A percentile compares a stretch with the other conserved stretches of the same genome.
Conservation (phyloP, 1,140 invertebrate species). For the Drosophila orena region DNA sequence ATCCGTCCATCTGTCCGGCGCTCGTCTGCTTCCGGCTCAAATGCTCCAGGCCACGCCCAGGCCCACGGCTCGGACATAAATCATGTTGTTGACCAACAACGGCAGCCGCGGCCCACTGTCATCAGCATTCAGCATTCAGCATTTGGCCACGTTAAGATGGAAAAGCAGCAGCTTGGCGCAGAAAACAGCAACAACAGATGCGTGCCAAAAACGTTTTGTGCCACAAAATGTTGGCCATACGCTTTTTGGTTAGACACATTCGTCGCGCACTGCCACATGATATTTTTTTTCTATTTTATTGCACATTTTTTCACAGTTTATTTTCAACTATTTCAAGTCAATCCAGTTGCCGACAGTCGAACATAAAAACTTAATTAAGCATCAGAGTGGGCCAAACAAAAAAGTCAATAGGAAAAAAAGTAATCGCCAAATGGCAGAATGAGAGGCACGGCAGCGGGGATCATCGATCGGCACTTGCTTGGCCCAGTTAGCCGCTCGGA, state of each 20-base stretch:
- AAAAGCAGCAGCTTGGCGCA: constrained; percentile 3
- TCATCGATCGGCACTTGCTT: constrained; percentile 22
- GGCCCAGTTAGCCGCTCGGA: constrained; percentile 35
- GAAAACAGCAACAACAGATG: constrained; percentile 26
- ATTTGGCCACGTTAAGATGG: constrained; percentile 39
- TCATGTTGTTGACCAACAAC: constrained; percentile 62
- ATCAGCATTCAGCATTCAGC: constrained; percentile 9
- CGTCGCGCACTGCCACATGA: constrained; percentile 23
- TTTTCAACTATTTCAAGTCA: constrained; percentile 73
- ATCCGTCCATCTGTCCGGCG: constrained; percentile 20
- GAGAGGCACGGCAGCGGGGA: background rate
- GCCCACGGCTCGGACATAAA: constrained; percentile 46
- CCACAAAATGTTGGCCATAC: constrained; percentile 70
- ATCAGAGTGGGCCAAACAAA: constrained; percentile 2
- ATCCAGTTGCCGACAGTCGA: constrained; percentile 71
- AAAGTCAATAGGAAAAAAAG: background rate
- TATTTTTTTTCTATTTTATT: background rate
- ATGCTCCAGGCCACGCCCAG: constrained; percentile 47
- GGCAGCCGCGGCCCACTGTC: constrained; percentile 46
- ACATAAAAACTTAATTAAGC: constrained; percentile 76
- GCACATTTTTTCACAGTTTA: constrained; percentile 15
- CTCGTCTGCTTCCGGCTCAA: constrained; percentile 56
- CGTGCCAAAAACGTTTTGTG: constrained; percentile 69
- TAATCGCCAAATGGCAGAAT: background rate
- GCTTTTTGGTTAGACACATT: constrained; percentile 62